Evolutionary conservation across 2,888 invertebrate genomes (phyloP), one percentile per base, ranked within the genome.

Genomic region (Heliconius charithonia): DNA sequence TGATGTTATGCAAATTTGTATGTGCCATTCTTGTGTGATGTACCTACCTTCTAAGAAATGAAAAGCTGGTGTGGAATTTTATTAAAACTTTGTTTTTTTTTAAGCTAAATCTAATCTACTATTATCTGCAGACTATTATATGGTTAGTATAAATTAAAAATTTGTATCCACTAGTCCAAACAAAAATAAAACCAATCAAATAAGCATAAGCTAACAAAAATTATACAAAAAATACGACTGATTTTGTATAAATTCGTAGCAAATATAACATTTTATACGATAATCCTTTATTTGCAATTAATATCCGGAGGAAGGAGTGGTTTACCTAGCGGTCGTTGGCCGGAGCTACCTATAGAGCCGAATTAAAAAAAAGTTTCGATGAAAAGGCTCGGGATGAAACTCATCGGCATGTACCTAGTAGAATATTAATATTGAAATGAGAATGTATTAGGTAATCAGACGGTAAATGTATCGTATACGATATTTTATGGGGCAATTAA

Each of bases 361-460:
- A 85, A 83, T 84, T 82, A 86, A 88, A 88, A 84, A n/a, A 83
- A 85, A 82, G 82, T 84, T 81, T 80, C 79, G 82, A 84, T 85
- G 84, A 86, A 85, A 85, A 81, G 81, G 81, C 75, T 80, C 84
- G 81, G 83, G 83, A 85, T 86, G 85, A 87, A 88, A 87, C 86
- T 88, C 89, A 88, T 89, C 88, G 87, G 81, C 84, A 85, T 88
- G 87, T 88, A 84, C 84, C 84, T 84, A 84, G 84, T 83, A 86
- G 87, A 88, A 90, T 91, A 92, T 92, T 92, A 91, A 92, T 92
- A 92, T 91, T 87, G 89, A 86, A 92, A 92, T 91, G 90, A 89
- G 87, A 80, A 78, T 83, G 70, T 88, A 91, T 90, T 88, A 83
- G 85, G 80, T 80, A 83, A 84, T 79, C 82, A 80, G 62, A 82